A percentile compares a stretch with the other conserved stretches of the same genome.
Conservation (phyloP, 1,140 invertebrate species). For the Dryas iulia region DNA sequence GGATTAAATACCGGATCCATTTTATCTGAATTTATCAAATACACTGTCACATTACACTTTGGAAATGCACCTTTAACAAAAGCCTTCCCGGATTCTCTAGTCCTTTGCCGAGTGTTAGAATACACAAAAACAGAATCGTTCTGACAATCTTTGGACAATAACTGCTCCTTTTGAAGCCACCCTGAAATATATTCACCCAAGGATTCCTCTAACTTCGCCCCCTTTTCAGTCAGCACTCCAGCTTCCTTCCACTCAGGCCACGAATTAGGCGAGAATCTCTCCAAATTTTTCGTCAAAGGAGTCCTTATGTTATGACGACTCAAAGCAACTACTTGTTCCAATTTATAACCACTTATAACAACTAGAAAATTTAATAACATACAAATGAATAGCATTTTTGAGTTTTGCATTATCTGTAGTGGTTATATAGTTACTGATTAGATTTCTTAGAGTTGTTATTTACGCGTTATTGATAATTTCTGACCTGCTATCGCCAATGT, state of each 20-base stretch:
- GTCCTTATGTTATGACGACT: slow-evolving; percentile 66
- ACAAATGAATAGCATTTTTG: slow-evolving; percentile 6
- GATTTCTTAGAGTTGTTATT: background rate
- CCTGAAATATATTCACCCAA: slow-evolving; percentile 48
- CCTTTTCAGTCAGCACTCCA: slow-evolving; percentile 49
- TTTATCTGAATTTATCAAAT: slow-evolving; percentile 37
- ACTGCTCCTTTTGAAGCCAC: slow-evolving; percentile 42
- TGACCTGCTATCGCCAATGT: background rate
- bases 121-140: slow-evolving; percentile 45
- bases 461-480: background rate
- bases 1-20: slow-evolving; percentile 63
- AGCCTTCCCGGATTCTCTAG: slow-evolving; percentile 50
- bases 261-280: slow-evolving; percentile 37
- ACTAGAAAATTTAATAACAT: slow-evolving; percentile 27
- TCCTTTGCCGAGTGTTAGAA: slow-evolving; percentile 55
- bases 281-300: slow-evolving; percentile 49
- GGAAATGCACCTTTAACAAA: slow-evolving; percentile 54
- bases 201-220: slow-evolving; percentile 46
- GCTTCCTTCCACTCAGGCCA: slow-evolving; percentile 45
- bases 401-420: background rate
- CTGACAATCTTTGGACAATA: slow-evolving; percentile 47
- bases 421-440: background rate
- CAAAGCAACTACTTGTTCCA: slow-evolving; percentile 60
- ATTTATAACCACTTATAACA: slow-evolving; percentile 31
- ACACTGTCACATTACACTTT: slow-evolving; percentile 48